These are phyloP conservation scores for Dynastes maya DNA, from an alignment of 2,888 invertebrate genomes.

Conservation along the genomic window DNA sequence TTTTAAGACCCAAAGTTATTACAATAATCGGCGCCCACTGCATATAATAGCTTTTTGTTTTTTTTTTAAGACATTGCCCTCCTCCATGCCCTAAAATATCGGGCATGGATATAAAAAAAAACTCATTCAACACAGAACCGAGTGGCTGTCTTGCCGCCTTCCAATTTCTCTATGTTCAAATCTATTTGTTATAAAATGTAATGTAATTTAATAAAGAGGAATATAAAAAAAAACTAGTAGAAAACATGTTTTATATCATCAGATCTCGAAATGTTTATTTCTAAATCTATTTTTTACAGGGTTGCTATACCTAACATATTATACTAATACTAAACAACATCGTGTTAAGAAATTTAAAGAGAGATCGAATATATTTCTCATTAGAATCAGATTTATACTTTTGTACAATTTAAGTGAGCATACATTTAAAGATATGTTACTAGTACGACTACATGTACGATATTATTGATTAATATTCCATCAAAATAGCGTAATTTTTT, in stretches of 20 bases:
- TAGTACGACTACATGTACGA: conserved; percentile 12
- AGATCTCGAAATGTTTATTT: conserved; percentile 23
- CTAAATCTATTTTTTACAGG: conserved; percentile 11
- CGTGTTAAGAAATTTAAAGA: conserved; percentile 33
- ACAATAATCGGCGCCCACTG: too few species aligned
- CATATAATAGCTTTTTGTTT: too few species aligned
- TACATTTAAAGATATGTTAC: conserved; percentile 36
- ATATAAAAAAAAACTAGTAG: too few species aligned
- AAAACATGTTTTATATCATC: conserved; percentile 8
- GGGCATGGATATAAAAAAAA: too few species aligned
- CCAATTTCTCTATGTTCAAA: too few species aligned
- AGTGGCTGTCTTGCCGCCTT: too few species aligned
- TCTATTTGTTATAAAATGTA: too few species aligned
- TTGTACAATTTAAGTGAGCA: conserved; percentile 41
- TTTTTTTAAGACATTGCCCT: too few species aligned
- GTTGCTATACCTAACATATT: conserved; percentile 11
- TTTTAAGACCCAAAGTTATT: too few species aligned
- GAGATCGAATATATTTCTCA: conserved; percentile 39
- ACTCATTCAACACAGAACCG: too few species aligned
- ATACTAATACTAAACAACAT: conserved; percentile 1
- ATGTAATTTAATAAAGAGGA: too few species aligned
- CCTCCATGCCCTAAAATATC: too few species aligned
- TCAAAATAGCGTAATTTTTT: conserved; percentile 23
- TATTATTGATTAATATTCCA: conserved; percentile 22
- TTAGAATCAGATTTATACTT: conserved; percentile 18